Conservation (phyloP, 2,113 vertebrate genomes). For the Todiramphus saurophagus region DNA sequence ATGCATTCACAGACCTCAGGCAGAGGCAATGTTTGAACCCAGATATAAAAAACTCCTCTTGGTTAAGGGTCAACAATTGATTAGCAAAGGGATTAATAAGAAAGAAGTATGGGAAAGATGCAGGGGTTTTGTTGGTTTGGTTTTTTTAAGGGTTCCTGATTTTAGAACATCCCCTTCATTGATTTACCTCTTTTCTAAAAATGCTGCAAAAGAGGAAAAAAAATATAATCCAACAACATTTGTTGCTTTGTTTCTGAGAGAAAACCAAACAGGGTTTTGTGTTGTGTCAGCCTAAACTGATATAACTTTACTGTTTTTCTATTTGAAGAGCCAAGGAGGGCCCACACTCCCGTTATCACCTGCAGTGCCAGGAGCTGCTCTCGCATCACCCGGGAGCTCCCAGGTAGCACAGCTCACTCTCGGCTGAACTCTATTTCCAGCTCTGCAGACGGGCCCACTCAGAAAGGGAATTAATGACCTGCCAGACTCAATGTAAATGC, state of each 20-base stretch:
- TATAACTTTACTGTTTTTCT: accelerated
- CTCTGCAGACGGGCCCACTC: not conserved
- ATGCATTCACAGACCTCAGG: accelerated
- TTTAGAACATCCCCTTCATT: not conserved
- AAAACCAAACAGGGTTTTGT: not conserved
- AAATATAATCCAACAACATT: not conserved
- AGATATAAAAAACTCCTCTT: not conserved
- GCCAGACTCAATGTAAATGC: not conserved
- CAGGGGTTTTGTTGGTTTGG: not conserved
- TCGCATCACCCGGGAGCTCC: accelerated
- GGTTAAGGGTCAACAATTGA: not conserved
- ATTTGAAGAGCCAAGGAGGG: not conserved
- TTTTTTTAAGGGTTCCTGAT: not conserved
- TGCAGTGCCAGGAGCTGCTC: not conserved
- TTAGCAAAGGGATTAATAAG: not conserved
- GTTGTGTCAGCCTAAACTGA: not conserved
- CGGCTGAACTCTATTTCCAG: not conserved
- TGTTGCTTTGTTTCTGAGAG: not conserved
- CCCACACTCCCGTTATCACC: accelerated
- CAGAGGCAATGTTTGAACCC: not conserved
- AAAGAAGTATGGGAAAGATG: not conserved
- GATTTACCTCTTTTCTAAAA: not conserved
- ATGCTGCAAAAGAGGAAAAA: not conserved
- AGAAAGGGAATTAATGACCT: not conserved
- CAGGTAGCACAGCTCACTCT: accelerated